Evolutionary conservation across 2,888 invertebrate genomes (phyloP), one percentile per base, ranked within the genome.

Genomic region (Lasius fuliginosus): DNA sequence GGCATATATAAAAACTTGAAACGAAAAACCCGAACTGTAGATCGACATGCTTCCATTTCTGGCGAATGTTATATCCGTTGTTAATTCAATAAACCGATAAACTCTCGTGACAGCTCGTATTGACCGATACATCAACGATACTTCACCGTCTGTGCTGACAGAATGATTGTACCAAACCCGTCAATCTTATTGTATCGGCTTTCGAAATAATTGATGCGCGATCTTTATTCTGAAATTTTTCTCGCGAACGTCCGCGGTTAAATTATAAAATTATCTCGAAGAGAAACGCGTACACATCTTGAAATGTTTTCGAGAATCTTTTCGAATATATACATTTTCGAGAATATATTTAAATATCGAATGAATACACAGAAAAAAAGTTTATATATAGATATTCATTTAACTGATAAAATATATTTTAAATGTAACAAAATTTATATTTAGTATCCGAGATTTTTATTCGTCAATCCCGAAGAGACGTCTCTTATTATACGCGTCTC

Each of bases 21-120:
- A 30, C 2, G 36, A 42, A 60, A 56, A 27, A 36, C 12, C 36
- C 46, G 27, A 60, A 23, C n/a, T 62, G 6, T 11, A n/a, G 46
- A 79, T 18, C 2, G 58, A 73, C 36, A 27, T 11, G 73, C 36
- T 15, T 46, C 71, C 12, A 36, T 49, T 49, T 62, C 71, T 27
- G 15, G 5, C 46, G 60, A 81, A 60, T 18, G 18, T n/a, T 73
- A 53, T 62, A 53, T 62, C n/a, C 69, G 49, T 64, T 71, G 56
- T 73, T 89, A 90, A 89, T 88, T 88, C 71, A 84, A 89, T 89
- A 88, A 88, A 85, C 84, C 82, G 83, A 83, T 87, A 83, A 89
- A 86, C 85, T 83, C 76, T 83, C 76, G 77, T 49, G 62, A 56
- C 53, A 30, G 49, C 53, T 65, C 69, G 86, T 89, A 87, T 84